Evolutionary conservation across 2,797 vertebrate genomes (phyloP), one percentile per base, ranked within the genome.

Genomic region (Scomberomorus guttatus): DNA sequence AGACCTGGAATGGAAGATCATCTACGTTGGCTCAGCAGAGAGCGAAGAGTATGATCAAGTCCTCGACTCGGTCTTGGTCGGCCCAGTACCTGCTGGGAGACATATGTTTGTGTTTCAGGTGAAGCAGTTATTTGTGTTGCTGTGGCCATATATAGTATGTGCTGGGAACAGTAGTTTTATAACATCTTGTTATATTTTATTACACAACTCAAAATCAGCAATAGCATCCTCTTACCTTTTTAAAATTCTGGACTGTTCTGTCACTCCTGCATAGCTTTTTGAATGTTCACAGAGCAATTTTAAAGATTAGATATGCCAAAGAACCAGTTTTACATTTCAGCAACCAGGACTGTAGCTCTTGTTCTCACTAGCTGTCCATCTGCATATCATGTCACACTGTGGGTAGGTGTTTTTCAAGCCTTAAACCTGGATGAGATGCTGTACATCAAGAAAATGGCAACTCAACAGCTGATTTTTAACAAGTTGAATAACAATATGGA

Each of bases 91-190:
- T 52, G 97, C 97, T 50, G 97, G 97, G 27, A 96, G 96, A 77
- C 97, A 98, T 54, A 97, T 97, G 97, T 98, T 98, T 89, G 93
- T 98, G 55, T 98, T 98, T 90, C 97, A 98, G 96, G 97, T 97
- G 20, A 68, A 39, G 22, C 6, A 24, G 11, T 24, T 2, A 4
- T 48, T 42, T 61, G 0, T 75, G 15, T 48, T 39, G 13, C 22
- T 68, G 6, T 20, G 69, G 2, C 24, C 20, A 39, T 52, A 20
- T 42, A 56, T 54, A n/a, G 37, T 44, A 18, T 69, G 34, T 34
- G 9, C 9, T 52, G 29, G 55, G 32, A 58, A 37, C 2, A 32
- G 9, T 3, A 10, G 25, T 24, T 55, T 13, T 11, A 20, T 24
- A 48, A 59, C 6, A 46, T 39, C 10, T 5, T 20, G 2, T 50